A percentile compares a stretch with the other conserved stretches of the same genome.
Evolutionary conservation across 2,113 vertebrate genomes (phyloP).

Genomic region (Axis porcinus): DNA sequence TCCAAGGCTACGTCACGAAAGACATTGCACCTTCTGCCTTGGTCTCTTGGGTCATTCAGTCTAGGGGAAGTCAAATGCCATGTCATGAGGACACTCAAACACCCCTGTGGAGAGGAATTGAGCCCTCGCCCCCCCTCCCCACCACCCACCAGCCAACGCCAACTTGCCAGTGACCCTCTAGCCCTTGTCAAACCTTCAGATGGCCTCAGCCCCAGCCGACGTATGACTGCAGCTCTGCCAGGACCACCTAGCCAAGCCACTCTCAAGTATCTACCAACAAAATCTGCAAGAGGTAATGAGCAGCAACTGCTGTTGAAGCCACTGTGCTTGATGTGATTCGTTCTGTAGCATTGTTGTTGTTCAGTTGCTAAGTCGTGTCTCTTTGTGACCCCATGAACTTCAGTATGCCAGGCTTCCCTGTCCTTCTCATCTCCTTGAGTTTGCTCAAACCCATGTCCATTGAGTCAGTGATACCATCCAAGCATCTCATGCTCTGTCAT

Average conservation of each 20-base stretch:
- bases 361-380: not conserved
- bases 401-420: not conserved
- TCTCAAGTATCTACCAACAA: not conserved
- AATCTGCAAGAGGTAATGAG: not conserved
- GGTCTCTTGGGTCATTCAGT: not conserved
- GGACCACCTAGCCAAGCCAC: not conserved
- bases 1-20: not conserved
- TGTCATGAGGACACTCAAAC: not conserved
- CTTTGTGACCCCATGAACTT: not conserved
- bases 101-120: not conserved
- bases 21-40: too few relatives aligned
- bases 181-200: too few relatives aligned
- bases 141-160: not conserved
- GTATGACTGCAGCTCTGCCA: not conserved
- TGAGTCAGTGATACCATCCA: not conserved
- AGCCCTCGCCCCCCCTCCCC: fast-evolving
- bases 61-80: not conserved
- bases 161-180: not conserved
- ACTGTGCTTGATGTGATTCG: not conserved
- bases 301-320: not conserved
- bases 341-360: not conserved
- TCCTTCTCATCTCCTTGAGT: not conserved
- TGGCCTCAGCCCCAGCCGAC: not conserved
- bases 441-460: not conserved
- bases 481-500: not conserved